Evolutionary conservation across 2,113 vertebrate species (phyloP).

Genomic region (Ciconia maguari): DNA sequence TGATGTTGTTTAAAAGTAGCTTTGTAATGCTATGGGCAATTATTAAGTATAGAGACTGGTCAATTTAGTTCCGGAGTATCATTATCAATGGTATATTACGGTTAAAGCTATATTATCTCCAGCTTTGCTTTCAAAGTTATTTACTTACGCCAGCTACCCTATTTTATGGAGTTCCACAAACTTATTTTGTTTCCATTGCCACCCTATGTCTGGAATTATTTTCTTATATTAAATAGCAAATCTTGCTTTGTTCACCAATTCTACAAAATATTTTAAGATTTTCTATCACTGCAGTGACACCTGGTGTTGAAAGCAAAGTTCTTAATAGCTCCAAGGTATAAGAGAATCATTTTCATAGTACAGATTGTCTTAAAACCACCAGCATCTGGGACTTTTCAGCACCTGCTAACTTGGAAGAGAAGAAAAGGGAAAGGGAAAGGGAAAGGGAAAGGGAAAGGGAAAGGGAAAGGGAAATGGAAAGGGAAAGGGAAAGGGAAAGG

Average conservation of each 20-base stretch:
- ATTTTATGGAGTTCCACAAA: not conserved
- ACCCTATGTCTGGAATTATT: not conserved
- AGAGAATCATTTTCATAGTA: not conserved
- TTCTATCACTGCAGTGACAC: constrained; percentile 57
- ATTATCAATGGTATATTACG: not conserved
- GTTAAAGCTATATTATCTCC: not conserved
- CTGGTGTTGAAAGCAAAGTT: constrained; percentile 45
- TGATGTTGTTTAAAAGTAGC: not conserved
- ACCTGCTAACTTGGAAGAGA: too few species aligned
- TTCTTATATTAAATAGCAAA: not conserved
- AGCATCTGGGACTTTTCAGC: not conserved
- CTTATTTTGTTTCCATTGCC: not conserved
- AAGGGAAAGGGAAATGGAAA: fast-evolving
- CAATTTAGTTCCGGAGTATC: not conserved
- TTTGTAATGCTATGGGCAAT: not conserved
- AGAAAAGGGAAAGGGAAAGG: too few species aligned
- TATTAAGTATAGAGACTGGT: not conserved
- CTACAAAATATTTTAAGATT: not conserved
- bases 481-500: too few species aligned
- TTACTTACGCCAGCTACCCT: not conserved
- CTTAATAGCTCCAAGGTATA: not conserved
- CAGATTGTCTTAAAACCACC: not conserved
- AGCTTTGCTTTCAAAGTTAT: not conserved
- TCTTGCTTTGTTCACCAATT: not conserved
- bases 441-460: too few species aligned